These are phyloP conservation scores for Macrocentrus cingulum DNA, from an alignment of 1,140 invertebrate species.

Conservation along the genomic window DNA sequence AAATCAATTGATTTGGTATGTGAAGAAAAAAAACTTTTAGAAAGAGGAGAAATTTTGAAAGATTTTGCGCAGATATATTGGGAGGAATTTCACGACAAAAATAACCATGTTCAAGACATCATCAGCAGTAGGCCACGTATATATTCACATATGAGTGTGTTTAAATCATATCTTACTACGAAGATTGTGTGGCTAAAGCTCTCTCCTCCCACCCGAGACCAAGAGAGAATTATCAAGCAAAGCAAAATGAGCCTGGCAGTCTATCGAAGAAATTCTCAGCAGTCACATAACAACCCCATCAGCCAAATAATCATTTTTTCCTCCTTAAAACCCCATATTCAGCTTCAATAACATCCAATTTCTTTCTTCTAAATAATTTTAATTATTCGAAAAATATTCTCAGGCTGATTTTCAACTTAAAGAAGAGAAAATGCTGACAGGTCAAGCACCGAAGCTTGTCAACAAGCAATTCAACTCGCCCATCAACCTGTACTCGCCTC, in stretches of 20 bases:
- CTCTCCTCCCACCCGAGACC: too few relatives aligned
- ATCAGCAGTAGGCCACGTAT: conserved; percentile 33
- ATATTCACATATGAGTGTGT: conserved; percentile 13
- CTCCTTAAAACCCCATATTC: too few relatives aligned
- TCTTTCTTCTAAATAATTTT: too few relatives aligned
- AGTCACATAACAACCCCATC: neutral
- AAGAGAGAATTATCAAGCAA: neutral
- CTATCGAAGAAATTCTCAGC: conserved; percentile 11
- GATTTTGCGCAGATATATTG: conserved; percentile 46
- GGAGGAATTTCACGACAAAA: conserved; percentile 55
- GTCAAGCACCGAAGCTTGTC: conserved; percentile 60
- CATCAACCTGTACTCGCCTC: conserved; percentile 81
- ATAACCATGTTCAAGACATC: conserved; percentile 43
- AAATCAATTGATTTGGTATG: too few relatives aligned
- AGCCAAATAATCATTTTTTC: too few relatives aligned
- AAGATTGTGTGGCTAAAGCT: conserved; percentile 11
- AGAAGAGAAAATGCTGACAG: conserved; percentile 34
- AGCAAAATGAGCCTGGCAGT: conserved; percentile 25
- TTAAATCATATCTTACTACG: conserved; percentile 24
- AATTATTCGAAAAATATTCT: too few relatives aligned
- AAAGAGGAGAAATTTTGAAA: conserved; percentile 48
- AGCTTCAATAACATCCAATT: too few relatives aligned
- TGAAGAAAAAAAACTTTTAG: conserved; percentile 28
- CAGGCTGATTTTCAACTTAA: too few relatives aligned
- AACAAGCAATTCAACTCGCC: conserved; percentile 91